A percentile compares a stretch with the other conserved stretches of the same genome.
Conservation (phyloP, 2,888 invertebrate genomes). For the Sphaerophoria taeniata region DNA sequence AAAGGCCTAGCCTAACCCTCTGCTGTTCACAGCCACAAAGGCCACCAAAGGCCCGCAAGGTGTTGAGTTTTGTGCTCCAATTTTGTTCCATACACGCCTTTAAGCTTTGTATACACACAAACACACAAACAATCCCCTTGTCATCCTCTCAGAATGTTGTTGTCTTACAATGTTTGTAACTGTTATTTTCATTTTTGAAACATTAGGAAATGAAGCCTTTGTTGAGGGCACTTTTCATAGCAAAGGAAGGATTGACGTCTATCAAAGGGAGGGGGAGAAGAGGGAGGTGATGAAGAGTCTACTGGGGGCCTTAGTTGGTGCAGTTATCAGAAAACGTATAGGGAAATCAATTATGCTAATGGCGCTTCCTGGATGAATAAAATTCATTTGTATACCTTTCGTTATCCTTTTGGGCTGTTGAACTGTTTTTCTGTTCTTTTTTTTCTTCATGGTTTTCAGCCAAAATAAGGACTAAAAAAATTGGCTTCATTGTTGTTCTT, state of each 20-base stretch:
- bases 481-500: constrained; percentile 51
- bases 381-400: constrained; percentile 49
- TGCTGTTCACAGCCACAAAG: neutral
- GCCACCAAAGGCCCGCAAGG: constrained; percentile 41
- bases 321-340: constrained; percentile 59
- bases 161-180: constrained; percentile 5
- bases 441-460: constrained; percentile 26
- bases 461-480: constrained; percentile 30
- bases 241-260: constrained; percentile 12
- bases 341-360: constrained; percentile 73
- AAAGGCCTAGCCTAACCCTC: constrained; percentile 11
- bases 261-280: neutral
- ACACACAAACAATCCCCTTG: neutral
- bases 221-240: constrained; percentile 2
- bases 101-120: constrained; percentile 8
- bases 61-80: constrained; percentile 56
- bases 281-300: neutral
- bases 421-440: constrained; percentile 6
- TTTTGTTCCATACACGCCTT: constrained; percentile 53
- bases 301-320: neutral
- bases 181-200: constrained; percentile 15
- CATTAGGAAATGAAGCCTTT: constrained; percentile 32
- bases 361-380: constrained; percentile 62
- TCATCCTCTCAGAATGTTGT: neutral
- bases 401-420: constrained; percentile 39